A percentile compares a stretch with the other conserved stretches of the same genome.
Evolutionary conservation across 1,140 invertebrate species (phyloP).

Genomic region (Anastrepha obliqua): DNA sequence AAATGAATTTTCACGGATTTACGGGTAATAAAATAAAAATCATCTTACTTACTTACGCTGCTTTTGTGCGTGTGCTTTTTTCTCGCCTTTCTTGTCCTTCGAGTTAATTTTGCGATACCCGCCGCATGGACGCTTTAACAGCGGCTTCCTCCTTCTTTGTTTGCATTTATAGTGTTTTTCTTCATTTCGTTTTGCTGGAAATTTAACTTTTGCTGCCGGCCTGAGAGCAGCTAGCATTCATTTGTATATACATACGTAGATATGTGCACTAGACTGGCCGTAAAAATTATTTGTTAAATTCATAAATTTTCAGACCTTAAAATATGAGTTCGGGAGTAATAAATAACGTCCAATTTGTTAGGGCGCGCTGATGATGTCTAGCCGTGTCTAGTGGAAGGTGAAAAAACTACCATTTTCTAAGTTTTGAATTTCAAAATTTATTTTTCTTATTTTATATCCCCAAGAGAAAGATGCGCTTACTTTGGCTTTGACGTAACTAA

Average conservation of each 20-base stretch:
- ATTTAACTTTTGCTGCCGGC: conserved; percentile 20
- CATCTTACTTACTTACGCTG: not conserved
- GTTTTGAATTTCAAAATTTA: too few relatives aligned
- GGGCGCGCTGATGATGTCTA: too few relatives aligned
- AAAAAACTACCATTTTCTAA: too few relatives aligned
- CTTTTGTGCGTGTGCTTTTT: not conserved
- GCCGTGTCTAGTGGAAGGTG: too few relatives aligned
- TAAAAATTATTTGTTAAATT: too few relatives aligned
- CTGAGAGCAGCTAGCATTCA: not conserved
- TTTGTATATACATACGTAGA: not conserved
- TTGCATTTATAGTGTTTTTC: conserved; percentile 25
- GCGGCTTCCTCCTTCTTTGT: conserved; percentile 16
- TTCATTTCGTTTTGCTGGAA: not conserved
- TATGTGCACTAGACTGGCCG: too few relatives aligned
- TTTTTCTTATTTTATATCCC: too few relatives aligned
- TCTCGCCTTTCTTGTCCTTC: conserved; percentile 3
- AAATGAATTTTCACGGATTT: conserved; percentile 60
- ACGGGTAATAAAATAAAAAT: conserved; percentile 59
- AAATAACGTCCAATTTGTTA: too few relatives aligned
- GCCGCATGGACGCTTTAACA: not conserved
- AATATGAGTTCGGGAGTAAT: too few relatives aligned
- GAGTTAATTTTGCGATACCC: conserved; percentile 11
- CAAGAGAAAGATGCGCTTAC: too few relatives aligned
- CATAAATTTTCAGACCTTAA: too few relatives aligned
- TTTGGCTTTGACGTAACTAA: too few relatives aligned